Evolutionary conservation across 2,888 invertebrate species (phyloP), one percentile per base, ranked within the genome.

Genomic region (Sphaerophoria rueppellii): DNA sequence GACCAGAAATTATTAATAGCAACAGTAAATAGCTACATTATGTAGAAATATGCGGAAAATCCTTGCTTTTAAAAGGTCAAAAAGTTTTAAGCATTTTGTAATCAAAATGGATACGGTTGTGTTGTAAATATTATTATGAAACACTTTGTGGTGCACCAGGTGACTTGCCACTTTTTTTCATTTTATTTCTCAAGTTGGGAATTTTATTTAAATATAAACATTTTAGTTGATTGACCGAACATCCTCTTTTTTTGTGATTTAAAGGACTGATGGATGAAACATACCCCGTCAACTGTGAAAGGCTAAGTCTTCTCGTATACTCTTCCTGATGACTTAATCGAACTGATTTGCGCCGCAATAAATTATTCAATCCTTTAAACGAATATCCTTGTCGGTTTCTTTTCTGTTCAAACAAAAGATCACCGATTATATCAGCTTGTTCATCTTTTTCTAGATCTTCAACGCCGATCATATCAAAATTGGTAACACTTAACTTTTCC

Each of bases 311-410:
- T 40, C 67, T 67, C 9, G 67, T 40, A 43, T 67, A 54, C 32
- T 67, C 67, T 32, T 67, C 67, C 14, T 67, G 67, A 50, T 67
- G 67, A 67, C 67, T 67, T 40, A 54, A 54, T 11, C 67, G 50
- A 24, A 54, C n/a, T 40, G 67, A 67, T 54, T 67, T 67, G n/a
- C 67, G 67, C 32, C 67, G 24, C 0, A 67, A 24, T 37, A 65
- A 35, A 50, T 65, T 24, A 24, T 24, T 65, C 24, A 67, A 67
- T 40, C 67, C 67, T 67, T 16, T 54, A 4, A 67, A 67, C n/a
- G 67, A 67, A 54, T 54, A 54, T 40, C 67, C 52, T 1, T 52
- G 37, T 2, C 52, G 52, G 2, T 0, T 40, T 7, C 54, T 67
- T 67, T 54, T 67, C 67, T 52, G 54, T 0, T 67, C 54, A 24